phyloP scores from a whole-genome alignment of 2,797 vertebrate genomes.

The Sorex maritimensis region DNA sequence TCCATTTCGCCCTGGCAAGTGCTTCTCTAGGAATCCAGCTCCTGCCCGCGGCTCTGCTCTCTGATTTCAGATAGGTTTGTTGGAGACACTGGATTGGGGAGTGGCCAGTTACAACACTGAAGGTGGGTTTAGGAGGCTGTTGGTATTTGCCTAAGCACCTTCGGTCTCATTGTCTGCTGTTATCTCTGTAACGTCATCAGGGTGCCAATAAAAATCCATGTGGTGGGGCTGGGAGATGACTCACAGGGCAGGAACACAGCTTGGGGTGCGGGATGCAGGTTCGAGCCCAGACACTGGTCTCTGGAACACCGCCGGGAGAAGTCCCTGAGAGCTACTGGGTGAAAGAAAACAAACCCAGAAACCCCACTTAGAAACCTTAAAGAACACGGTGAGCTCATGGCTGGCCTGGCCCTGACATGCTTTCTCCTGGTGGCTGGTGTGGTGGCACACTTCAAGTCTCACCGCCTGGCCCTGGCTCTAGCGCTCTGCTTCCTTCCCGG shows the following conservation, averaged over 20 bases:
- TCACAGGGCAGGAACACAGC: background rate
- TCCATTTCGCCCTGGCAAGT: background rate
- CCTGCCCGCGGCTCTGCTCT: background rate
- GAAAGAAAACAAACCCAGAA: background rate
- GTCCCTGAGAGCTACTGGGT: no score
- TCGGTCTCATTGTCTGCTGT: background rate
- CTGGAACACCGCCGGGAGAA: no score
- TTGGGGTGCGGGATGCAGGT: background rate
- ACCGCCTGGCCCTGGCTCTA: background rate
- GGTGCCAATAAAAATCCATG: background rate
- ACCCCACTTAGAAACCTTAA: background rate
- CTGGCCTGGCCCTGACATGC: background rate
- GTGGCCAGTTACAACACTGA: background rate
- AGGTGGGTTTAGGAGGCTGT: background rate
- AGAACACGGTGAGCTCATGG: background rate
- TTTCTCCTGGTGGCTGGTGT: background rate
- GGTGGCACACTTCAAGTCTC: background rate
- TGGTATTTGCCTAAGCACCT: background rate
- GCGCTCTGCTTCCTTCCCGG: background rate
- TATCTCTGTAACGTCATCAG: background rate
- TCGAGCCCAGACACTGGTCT: no score
- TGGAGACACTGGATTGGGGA: background rate
- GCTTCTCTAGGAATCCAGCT: slow-evolving; percentile 40
- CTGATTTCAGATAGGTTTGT: background rate
- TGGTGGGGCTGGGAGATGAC: no score